These are phyloP conservation scores for Microplitis manilae DNA, from an alignment of 2,888 invertebrate genomes.

Conservation along the genomic window DNA sequence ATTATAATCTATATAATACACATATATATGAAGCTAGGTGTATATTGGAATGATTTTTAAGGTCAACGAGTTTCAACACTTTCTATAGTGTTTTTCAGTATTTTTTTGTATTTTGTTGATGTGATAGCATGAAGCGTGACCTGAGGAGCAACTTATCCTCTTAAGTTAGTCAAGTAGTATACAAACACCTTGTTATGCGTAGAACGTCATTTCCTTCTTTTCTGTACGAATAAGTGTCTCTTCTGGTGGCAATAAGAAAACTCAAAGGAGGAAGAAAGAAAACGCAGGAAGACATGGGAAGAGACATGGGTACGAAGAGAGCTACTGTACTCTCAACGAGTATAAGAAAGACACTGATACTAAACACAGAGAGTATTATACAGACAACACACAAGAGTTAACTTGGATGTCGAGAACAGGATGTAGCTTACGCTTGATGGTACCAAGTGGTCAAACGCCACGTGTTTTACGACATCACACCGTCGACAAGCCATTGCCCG, in stretches of 20 bases:
- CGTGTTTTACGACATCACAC: conserved; percentile 54
- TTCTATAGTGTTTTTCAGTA: neutral
- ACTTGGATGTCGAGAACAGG: conserved; percentile 43
- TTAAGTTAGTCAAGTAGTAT: neutral
- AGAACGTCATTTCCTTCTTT: conserved; percentile 61
- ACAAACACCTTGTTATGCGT: conserved; percentile 56
- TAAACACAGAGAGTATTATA: conserved; percentile 34
- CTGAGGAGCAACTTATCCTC: conserved; percentile 16
- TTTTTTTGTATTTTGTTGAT: neutral
- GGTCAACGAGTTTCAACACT: conserved; percentile 4
- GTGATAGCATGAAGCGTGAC: conserved; percentile 7
- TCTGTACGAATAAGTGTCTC: conserved; percentile 31
- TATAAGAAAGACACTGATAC: conserved; percentile 7
- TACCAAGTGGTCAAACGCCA: conserved; percentile 60
- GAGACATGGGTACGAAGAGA: conserved; percentile 32
- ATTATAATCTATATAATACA: neutral
- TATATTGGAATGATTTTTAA: neutral
- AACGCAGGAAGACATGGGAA: conserved; percentile 33
- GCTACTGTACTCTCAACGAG: neutral
- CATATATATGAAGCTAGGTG: neutral
- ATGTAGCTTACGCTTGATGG: conserved; percentile 49
- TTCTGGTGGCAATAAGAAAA: conserved; percentile 37
- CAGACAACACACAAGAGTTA: conserved; percentile 40
- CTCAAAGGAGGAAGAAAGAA: conserved; percentile 41
- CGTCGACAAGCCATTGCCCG: conserved; percentile 42